Conservation (phyloP, 2,797 vertebrate genomes). For the Epinephelus malabaricus region DNA sequence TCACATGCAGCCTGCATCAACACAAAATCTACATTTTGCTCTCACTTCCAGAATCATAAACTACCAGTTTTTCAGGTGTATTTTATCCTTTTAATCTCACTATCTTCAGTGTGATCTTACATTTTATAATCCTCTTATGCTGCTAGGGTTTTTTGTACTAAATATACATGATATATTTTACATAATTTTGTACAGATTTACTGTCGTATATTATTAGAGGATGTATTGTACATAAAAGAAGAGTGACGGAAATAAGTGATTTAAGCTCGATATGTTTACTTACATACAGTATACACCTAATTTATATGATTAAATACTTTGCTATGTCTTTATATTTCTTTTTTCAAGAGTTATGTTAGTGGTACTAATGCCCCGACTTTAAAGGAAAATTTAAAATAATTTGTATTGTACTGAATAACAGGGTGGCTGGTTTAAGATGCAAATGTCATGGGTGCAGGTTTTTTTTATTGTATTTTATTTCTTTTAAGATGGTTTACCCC, state of each 20-base stretch:
- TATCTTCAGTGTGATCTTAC: slow-evolving; percentile 58
- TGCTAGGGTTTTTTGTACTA: slow-evolving; percentile 83
- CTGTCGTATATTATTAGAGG: slow-evolving; percentile 63
- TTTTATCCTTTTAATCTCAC: slow-evolving; percentile 44
- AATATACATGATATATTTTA: slow-evolving; percentile 75
- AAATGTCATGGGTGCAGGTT: background rate
- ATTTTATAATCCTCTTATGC: slow-evolving; percentile 78
- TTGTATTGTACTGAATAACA: slow-evolving; percentile 9
- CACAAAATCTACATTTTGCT: slow-evolving; percentile 38
- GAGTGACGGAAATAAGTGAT: slow-evolving; percentile 66
- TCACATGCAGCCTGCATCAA: slow-evolving; percentile 17
- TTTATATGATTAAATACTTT: slow-evolving; percentile 77
- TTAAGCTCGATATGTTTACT: slow-evolving; percentile 73
- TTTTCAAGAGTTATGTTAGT: slow-evolving; percentile 42
- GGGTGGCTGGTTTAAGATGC: background rate
- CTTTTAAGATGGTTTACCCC: background rate
- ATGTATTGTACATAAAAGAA: slow-evolving; percentile 80
- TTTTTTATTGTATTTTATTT: background rate
- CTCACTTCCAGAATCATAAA: slow-evolving; percentile 6
- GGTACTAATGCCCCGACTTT: slow-evolving; percentile 24
- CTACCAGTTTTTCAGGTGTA: slow-evolving; percentile 46
- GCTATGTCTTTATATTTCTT: slow-evolving; percentile 59
- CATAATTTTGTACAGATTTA: slow-evolving; percentile 79
- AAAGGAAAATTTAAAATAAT: slow-evolving; percentile 14
- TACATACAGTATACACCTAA: slow-evolving; percentile 75